A percentile compares a stretch with the other conserved stretches of the same genome.
Conservation (phyloP, 2,797 vertebrate genomes). For the Heteromormyrus szaboi region DNA sequence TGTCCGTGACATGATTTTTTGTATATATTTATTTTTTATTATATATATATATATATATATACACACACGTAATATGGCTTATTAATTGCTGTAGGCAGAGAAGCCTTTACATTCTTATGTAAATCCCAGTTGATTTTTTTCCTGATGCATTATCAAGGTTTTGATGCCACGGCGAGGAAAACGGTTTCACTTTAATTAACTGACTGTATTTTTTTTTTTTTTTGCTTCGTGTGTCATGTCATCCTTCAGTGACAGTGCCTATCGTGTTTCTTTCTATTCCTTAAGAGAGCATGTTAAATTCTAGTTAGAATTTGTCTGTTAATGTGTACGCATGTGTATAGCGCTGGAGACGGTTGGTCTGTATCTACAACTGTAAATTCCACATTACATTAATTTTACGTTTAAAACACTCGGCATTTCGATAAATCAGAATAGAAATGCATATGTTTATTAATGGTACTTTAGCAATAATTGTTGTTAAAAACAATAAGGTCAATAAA, state of each 20-base stretch:
- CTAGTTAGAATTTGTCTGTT: not conserved
- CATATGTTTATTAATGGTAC: not conserved
- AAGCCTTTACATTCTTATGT: not conserved
- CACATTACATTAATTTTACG: not conserved
- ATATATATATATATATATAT: not conserved
- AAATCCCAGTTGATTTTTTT: not conserved
- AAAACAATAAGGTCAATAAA: not conserved
- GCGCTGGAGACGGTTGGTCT: not conserved
- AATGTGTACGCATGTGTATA: not conserved
- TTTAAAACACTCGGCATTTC: not conserved
- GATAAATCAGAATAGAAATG: not conserved
- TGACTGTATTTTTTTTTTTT: not conserved
- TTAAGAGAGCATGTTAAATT: not conserved
- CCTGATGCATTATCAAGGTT: not conserved
- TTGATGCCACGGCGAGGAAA: not conserved
- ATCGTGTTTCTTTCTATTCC: not conserved
- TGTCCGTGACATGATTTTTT: not conserved
- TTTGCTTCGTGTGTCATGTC: not conserved
- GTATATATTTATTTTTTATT: not conserved
- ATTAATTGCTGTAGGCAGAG: not conserved
- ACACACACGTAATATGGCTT: not conserved
- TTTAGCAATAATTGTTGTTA: not conserved
- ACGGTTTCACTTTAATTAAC: constrained; percentile 1
- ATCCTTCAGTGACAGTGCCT: not conserved
- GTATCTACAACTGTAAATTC: constrained; percentile 5